Evolutionary conservation across 1,140 invertebrate species (phyloP).

Genomic region (Caenorhabditis remanei): DNA sequence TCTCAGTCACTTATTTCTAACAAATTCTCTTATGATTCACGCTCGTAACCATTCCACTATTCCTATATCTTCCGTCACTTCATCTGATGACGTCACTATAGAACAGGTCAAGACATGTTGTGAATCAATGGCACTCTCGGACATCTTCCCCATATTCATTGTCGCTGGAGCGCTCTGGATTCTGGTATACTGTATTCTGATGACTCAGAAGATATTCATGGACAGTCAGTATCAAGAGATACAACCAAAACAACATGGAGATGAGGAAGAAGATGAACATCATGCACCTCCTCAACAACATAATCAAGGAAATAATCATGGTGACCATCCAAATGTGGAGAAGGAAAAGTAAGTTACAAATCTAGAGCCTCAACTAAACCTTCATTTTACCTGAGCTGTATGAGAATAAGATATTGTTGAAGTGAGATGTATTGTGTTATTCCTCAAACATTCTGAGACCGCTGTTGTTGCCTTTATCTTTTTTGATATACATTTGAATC

Average conservation of each 20-base stretch:
- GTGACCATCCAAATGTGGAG: neutral
- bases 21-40: slow-evolving; percentile 7
- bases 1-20: slow-evolving; percentile 24
- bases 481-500: no score
- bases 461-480: no score
- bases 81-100: slow-evolving; percentile 5
- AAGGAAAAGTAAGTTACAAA: slow-evolving; percentile 1
- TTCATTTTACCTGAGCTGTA: no score
- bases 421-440: no score
- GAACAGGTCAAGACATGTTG: neutral
- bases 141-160: slow-evolving; percentile 33
- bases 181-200: slow-evolving; percentile 40
- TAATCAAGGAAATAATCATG: neutral
- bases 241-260: slow-evolving; percentile 19
- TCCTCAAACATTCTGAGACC: no score
- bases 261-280: slow-evolving; percentile 5
- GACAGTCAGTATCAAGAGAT: slow-evolving; percentile 37
- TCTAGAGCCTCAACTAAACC: no score
- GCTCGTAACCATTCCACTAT: neutral
- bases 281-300: neutral
- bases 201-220: slow-evolving; percentile 50
- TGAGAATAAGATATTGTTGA: no score
- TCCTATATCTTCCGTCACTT: neutral
- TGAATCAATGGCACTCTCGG: slow-evolving; percentile 29
- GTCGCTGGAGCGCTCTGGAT: slow-evolving; percentile 31